These are phyloP conservation scores for Cataglyphis rosenhaueri DNA, from an alignment of 2,888 invertebrate species.

Conservation along the genomic window DNA sequence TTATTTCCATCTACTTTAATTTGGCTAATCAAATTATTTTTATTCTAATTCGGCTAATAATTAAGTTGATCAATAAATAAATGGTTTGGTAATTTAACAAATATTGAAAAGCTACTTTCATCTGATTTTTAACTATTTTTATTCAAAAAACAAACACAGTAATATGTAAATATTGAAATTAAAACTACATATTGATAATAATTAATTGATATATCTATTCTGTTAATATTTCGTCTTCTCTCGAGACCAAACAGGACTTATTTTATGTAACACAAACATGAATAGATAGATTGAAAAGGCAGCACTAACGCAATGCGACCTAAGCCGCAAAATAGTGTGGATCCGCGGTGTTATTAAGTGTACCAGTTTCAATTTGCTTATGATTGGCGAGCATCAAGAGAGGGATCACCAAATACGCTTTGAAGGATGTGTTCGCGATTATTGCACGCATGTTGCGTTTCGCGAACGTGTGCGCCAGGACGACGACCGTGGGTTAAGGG, in stretches of 20 bases:
- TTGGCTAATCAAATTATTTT: not conserved
- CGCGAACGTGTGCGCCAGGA: conserved; percentile 65
- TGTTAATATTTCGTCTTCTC: not conserved
- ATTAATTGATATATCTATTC: not conserved
- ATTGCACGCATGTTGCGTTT: conserved; percentile 63
- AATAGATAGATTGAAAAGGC: conserved; percentile 21
- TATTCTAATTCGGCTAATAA: not conserved
- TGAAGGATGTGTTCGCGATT: conserved; percentile 69
- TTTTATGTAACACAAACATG: conserved; percentile 4
- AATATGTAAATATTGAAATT: not conserved
- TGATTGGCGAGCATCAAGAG: conserved; percentile 61
- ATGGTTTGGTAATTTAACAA: not conserved
- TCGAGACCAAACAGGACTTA: not conserved
- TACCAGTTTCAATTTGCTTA: conserved; percentile 67
- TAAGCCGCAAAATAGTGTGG: conserved; percentile 42
- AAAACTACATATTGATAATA: too few relatives aligned
- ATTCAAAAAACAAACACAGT: not conserved
- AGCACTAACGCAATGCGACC: conserved; percentile 1
- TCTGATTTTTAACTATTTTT: not conserved
- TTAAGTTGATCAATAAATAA: conserved; percentile 4
- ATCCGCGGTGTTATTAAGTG: conserved; percentile 50
- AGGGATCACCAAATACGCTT: conserved; percentile 63
- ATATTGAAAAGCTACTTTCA: not conserved
- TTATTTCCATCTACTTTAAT: not conserved
- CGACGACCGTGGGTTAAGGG: conserved; percentile 57